phyloP scores from a whole-genome alignment of 2,888 invertebrate species.

The Pedicia rivosa region DNA sequence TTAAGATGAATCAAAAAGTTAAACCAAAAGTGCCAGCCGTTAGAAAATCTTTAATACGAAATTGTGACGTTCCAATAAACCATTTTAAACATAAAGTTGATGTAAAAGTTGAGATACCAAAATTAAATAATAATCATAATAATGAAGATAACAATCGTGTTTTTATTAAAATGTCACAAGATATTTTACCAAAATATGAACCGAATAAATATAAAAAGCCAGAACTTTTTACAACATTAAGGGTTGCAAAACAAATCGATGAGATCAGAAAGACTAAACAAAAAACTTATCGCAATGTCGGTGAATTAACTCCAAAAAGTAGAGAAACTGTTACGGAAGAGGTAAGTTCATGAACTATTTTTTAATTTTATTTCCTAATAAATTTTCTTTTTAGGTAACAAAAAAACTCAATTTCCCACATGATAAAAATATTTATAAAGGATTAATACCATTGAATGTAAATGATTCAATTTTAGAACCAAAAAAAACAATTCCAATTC shows the following conservation, averaged over 20 bases:
- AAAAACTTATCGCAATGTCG: background rate
- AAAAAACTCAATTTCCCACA: slow-evolving; percentile 1
- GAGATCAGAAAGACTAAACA: background rate
- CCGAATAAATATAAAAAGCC: slow-evolving; percentile 3
- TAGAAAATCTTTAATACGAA: too few species aligned
- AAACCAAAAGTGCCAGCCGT: too few species aligned
- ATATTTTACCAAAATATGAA: too few species aligned
- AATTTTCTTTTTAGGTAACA: background rate
- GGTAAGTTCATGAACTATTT: too few species aligned
- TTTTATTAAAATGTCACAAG: too few species aligned
- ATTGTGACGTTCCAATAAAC: too few species aligned
- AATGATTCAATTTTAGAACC: slow-evolving; percentile 1
- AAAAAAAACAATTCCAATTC: background rate
- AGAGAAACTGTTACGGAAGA: background rate
- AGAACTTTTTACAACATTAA: background rate
- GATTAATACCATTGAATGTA: slow-evolving; percentile 3
- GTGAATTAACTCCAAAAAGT: slow-evolving; percentile 2
- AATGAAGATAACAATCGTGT: too few species aligned
- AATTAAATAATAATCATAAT: too few species aligned
- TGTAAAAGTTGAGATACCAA: too few species aligned
- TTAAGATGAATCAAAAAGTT: too few species aligned
- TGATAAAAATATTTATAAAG: background rate
- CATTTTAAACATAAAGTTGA: too few species aligned
- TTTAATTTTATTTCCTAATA: background rate
- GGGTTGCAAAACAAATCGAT: background rate